These are phyloP conservation scores for Todiramphus chloris DNA, from an alignment of 2,113 vertebrate genomes.

Conservation along the genomic window DNA sequence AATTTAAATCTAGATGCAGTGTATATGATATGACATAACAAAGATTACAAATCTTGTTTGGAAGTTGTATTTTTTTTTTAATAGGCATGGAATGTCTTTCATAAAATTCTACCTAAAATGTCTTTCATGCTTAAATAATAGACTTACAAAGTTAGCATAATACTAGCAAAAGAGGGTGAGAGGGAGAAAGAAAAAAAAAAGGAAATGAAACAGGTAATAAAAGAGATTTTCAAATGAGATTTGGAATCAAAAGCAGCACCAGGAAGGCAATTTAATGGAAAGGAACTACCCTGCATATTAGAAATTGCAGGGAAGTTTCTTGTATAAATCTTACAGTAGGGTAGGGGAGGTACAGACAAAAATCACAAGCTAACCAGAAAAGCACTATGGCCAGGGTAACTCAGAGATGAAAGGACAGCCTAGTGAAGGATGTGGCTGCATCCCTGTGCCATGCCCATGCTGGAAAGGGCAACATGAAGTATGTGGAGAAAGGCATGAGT, in stretches of 20 bases:
- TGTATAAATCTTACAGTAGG: background rate
- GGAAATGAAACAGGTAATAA: conserved; percentile 46
- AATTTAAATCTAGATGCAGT: conserved; percentile 29
- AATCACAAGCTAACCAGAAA: background rate
- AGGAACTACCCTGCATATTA: background rate
- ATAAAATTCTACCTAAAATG: background rate
- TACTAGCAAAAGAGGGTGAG: background rate
- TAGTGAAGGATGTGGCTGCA: background rate
- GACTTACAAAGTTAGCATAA: background rate
- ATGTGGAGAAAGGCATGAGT: background rate
- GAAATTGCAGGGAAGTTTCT: background rate
- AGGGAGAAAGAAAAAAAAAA: background rate
- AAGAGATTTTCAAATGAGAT: conserved; percentile 8
- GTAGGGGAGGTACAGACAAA: background rate
- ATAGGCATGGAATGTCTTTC: background rate
- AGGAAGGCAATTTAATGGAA: background rate
- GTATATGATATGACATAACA: background rate
- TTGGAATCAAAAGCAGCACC: background rate
- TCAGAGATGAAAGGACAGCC: background rate
- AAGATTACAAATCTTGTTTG: conserved; percentile 4
- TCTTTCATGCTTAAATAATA: background rate
- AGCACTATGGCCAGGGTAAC: background rate
- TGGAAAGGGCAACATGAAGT: background rate
- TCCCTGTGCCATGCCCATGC: accelerated
- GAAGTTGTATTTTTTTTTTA: background rate